phyloP scores from a whole-genome alignment of 2,797 vertebrate genomes.

The Trachops cirrhosus region DNA sequence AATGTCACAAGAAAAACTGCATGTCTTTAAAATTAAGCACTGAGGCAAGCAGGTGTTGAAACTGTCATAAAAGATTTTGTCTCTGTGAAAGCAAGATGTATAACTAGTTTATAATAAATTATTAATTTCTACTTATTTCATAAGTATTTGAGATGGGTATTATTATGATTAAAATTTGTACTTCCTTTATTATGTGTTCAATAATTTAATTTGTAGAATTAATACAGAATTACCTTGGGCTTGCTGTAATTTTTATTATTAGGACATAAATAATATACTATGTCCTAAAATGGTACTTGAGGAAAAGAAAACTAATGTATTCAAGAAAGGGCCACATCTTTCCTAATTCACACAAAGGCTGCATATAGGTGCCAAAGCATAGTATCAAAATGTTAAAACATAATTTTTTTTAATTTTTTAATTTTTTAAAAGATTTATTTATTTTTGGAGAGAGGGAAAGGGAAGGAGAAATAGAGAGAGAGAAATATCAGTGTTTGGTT shows the following conservation, averaged over 20 bases:
- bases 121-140: background rate
- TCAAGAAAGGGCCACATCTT: background rate
- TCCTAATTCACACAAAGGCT: background rate
- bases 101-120: background rate
- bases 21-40: conserved; percentile 30
- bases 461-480: too few species aligned
- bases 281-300: background rate
- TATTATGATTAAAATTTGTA: background rate
- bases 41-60: background rate
- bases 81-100: background rate
- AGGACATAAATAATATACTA: conserved; percentile 26
- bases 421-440: too few species aligned
- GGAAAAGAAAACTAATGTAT: background rate
- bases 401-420: background rate
- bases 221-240: background rate
- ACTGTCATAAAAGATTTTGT: background rate
- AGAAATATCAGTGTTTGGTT: too few species aligned
- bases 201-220: conserved; percentile 24
- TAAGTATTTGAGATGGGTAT: background rate
- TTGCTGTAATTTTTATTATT: conserved; percentile 1
- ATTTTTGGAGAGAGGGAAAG: too few species aligned
- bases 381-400: conserved; percentile 15
- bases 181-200: background rate
- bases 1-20: background rate
- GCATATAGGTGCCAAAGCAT: background rate